These are phyloP conservation scores for Allophyes oxyacanthae DNA, from an alignment of 2,888 invertebrate species.

Conservation along the genomic window DNA sequence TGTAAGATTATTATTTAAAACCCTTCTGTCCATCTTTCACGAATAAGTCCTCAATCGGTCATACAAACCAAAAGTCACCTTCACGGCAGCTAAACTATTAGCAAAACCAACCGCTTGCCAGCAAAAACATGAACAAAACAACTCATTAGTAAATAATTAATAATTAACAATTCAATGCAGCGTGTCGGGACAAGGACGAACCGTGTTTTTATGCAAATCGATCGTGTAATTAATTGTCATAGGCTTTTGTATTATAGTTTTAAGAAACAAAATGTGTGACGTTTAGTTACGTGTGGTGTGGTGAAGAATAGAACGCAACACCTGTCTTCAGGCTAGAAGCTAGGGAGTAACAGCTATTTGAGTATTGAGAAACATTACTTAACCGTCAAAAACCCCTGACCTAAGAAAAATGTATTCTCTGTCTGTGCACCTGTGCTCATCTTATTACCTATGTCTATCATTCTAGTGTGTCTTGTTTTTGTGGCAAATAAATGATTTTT, in stretches of 20 bases:
- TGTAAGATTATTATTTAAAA: neutral
- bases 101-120: conserved; percentile 25
- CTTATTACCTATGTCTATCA: too few relatives aligned
- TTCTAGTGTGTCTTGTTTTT: too few relatives aligned
- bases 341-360: too few relatives aligned
- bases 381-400: too few relatives aligned
- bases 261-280: neutral
- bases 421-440: too few relatives aligned
- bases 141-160: conserved; percentile 36
- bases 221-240: neutral
- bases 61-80: conserved; percentile 20
- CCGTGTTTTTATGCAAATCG: conserved; percentile 32
- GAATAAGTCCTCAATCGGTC: too few relatives aligned
- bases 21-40: neutral
- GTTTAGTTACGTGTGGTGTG: too few relatives aligned
- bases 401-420: too few relatives aligned
- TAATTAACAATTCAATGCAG: conserved; percentile 46
- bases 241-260: conserved; percentile 5
- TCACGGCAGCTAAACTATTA: conserved; percentile 24
- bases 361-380: too few relatives aligned
- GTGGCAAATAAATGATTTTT: too few relatives aligned
- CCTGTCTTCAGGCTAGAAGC: too few relatives aligned
- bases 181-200: conserved; percentile 32
- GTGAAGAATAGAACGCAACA: too few relatives aligned
- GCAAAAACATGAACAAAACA: conserved; percentile 29